Percentiles rank a stretch among this genome's conserved stretches.
Conservation (phyloP, 1,140 invertebrate species). For the Mizuhopecten yessoensis region DNA sequence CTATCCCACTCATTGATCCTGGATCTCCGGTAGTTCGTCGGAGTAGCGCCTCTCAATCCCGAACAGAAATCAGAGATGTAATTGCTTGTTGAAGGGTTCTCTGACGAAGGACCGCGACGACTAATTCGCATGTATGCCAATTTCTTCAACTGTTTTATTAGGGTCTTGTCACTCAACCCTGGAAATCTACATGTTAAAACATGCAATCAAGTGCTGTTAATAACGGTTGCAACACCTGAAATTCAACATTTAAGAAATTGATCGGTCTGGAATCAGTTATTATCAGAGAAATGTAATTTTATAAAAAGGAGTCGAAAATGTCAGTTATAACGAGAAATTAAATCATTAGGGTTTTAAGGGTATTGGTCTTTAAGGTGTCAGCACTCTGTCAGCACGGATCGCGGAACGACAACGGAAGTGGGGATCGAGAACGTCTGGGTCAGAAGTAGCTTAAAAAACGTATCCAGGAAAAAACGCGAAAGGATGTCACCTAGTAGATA, state of each 20-base stretch:
- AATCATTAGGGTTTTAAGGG: not conserved
- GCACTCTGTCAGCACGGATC: not conserved
- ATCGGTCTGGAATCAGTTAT: constrained; percentile 24
- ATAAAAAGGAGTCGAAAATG: not conserved
- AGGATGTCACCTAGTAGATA: too few relatives aligned
- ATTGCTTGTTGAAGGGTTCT: constrained; percentile 51
- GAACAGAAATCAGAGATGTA: constrained; percentile 44
- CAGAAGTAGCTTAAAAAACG: not conserved
- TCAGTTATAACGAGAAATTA: not conserved
- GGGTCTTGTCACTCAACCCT: not conserved
- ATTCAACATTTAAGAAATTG: constrained; percentile 51
- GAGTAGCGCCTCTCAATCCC: constrained; percentile 31
- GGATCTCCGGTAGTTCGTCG: not conserved
- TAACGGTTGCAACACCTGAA: not conserved
- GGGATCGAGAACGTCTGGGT: not conserved
- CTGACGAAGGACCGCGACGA: constrained; percentile 45
- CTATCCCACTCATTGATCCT: not conserved
- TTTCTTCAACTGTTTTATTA: constrained; percentile 56
- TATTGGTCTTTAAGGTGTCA: not conserved
- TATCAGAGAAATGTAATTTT: constrained; percentile 28
- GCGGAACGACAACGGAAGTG: not conserved
- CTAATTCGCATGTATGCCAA: constrained; percentile 59
- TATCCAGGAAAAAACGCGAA: not conserved
- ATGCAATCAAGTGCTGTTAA: constrained; percentile 31
- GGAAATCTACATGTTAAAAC: constrained; percentile 48